A percentile compares a stretch with the other conserved stretches of the same genome.
Evolutionary conservation across 2,797 vertebrate genomes (phyloP).

Genomic region (Passerculus sandwichensis): DNA sequence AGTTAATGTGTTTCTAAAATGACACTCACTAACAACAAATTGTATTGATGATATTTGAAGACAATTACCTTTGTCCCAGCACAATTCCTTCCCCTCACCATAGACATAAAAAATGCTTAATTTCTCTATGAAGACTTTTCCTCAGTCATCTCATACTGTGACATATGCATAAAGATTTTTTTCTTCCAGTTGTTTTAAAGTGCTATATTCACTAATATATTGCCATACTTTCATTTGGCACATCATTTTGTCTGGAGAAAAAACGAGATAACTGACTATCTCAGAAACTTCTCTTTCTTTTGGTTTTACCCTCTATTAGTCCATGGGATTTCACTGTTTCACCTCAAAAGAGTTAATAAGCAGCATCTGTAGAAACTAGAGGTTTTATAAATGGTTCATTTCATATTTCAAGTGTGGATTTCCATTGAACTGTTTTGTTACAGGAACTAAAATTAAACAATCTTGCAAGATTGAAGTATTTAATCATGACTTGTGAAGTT

Average conservation of each 20-base stretch:
- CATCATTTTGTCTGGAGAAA: background rate
- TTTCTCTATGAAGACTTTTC: background rate
- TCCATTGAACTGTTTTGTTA: background rate
- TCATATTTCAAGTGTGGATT: background rate
- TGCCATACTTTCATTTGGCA: background rate
- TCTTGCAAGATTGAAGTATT: background rate
- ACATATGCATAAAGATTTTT: fast-evolving
- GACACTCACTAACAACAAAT: background rate
- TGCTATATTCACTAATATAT: background rate
- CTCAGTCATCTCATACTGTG: background rate
- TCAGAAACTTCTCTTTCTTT: background rate
- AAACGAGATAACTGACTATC: background rate
- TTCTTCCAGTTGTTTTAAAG: background rate
- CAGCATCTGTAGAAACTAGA: background rate
- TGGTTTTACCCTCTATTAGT: background rate
- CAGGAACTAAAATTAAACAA: background rate
- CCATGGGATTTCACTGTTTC: background rate
- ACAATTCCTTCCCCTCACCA: fast-evolving
- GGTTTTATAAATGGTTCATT: background rate
- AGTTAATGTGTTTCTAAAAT: background rate
- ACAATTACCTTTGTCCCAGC: background rate
- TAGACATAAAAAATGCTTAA: background rate
- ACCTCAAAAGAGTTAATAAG: background rate
- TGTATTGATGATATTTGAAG: background rate
- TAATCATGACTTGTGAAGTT: background rate